These are phyloP conservation scores for Zophobas atratus DNA, from an alignment of 1,140 invertebrate species.

Conservation along the genomic window DNA sequence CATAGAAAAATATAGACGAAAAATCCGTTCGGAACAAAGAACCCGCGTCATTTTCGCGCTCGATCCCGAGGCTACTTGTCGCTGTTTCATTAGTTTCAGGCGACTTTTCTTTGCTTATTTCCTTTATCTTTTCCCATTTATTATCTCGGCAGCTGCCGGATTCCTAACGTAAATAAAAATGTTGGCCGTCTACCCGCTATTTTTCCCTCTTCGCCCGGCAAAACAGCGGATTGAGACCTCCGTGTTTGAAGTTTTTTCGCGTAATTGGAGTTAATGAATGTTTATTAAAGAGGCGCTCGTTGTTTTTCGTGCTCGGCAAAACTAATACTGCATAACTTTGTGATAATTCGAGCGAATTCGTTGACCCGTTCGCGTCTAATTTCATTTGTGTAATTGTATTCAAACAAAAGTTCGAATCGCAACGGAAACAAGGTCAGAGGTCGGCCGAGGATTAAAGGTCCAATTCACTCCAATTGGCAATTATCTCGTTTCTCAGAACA, in stretches of 20 bases:
- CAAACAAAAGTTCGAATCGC: conserved; percentile 43
- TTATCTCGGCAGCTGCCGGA: conserved; percentile 46
- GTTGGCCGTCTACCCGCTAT: conserved; percentile 19
- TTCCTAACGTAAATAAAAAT: conserved; percentile 48
- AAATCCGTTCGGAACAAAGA: too few relatives aligned
- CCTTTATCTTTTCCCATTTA: conserved; percentile 47
- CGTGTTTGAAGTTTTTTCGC: conserved; percentile 38
- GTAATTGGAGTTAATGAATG: conserved; percentile 44
- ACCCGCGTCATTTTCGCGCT: too few relatives aligned
- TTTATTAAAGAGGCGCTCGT: conserved; percentile 42
- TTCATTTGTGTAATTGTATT: conserved; percentile 39
- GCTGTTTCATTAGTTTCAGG: conserved; percentile 45
- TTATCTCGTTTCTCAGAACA: conserved; percentile 50
- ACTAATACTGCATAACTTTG: conserved; percentile 34
- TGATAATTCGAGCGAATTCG: conserved; percentile 16
- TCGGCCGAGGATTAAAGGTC: conserved; percentile 34
- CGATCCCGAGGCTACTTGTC: conserved; percentile 33
- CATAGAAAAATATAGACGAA: too few relatives aligned
- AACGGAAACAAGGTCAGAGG: conserved; percentile 48
- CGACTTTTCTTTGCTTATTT: conserved; percentile 49
- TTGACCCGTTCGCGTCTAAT: conserved; percentile 23
- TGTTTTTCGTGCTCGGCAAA: conserved; percentile 7
- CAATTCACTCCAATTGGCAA: conserved; percentile 49
- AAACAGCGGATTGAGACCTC: conserved; percentile 40
- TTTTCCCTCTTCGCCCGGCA: conserved; percentile 30